These are phyloP conservation scores for Spicauda simplicius DNA, from an alignment of 2,888 invertebrate genomes.

Conservation along the genomic window DNA sequence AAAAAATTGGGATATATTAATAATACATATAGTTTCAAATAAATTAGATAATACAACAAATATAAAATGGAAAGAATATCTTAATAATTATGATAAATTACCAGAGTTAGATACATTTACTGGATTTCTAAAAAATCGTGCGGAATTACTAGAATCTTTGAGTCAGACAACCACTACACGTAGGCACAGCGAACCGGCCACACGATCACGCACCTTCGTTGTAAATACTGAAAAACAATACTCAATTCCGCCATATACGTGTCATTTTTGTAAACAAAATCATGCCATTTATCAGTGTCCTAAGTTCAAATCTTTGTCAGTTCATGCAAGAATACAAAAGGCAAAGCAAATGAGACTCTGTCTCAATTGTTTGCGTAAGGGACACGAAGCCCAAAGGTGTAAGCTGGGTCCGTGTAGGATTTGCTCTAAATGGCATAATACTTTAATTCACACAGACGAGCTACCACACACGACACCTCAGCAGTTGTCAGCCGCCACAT, in stretches of 20 bases:
- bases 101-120: no score
- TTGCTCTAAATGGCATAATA: slow-evolving; percentile 8
- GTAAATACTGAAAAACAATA: not conserved
- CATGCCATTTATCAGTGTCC: slow-evolving; percentile 11
- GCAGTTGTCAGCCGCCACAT: no score
- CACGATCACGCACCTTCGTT: slow-evolving; percentile 19
- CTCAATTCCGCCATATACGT: not conserved
- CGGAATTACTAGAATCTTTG: no score
- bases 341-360: not conserved
- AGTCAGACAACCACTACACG: no score
- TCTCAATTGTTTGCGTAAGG: slow-evolving; percentile 10
- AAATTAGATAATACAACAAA: no score
- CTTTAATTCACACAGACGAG: not conserved
- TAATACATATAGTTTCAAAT: no score
- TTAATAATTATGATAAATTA: no score
- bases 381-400: slow-evolving; percentile 1
- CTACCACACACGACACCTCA: not conserved
- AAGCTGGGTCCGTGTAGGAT: slow-evolving; percentile 4
- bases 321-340: slow-evolving; percentile 3
- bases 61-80: no score
- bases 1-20: no score
- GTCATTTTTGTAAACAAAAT: slow-evolving; percentile 1
- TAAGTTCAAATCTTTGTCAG: not conserved
- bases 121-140: no score
- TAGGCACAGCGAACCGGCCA: no score